A percentile compares a stretch with the other conserved stretches of the same genome.
Evolutionary conservation across 2,113 vertebrate genomes (phyloP).

Genomic region (Elaphurus davidianus): DNA sequence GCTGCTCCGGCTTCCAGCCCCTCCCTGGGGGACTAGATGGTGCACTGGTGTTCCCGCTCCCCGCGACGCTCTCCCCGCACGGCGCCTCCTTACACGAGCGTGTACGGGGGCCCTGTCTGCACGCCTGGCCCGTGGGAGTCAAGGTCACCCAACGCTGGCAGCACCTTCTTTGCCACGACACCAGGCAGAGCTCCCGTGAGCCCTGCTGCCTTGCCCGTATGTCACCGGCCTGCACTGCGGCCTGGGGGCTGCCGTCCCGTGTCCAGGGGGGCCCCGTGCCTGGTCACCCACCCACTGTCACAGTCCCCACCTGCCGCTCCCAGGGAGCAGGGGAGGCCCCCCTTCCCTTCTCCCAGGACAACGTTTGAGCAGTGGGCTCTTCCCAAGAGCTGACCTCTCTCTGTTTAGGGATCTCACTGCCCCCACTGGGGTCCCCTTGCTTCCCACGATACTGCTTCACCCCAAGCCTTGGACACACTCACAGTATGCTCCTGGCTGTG

Average conservation of each 20-base stretch:
- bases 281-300: fast-evolving
- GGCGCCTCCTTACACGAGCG: too few relatives aligned
- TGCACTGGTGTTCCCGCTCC: too few relatives aligned
- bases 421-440: fast-evolving
- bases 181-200: fast-evolving
- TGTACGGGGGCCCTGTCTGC: fast-evolving
- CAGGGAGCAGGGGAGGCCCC: fast-evolving
- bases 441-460: fast-evolving
- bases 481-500: not conserved
- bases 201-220: fast-evolving
- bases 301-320: fast-evolving
- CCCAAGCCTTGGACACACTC: fast-evolving
- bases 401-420: too few relatives aligned
- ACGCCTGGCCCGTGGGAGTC: fast-evolving
- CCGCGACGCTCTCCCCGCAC: fast-evolving
- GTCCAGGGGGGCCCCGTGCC: too few relatives aligned
- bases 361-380: too few relatives aligned
- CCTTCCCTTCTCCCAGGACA: fast-evolving
- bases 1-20: fast-evolving
- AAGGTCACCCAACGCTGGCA: fast-evolving
- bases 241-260: not conserved
- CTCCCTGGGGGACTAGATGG: too few relatives aligned
- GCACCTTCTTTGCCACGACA: fast-evolving
- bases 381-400: not conserved
- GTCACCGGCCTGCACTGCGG: fast-evolving